Evolutionary conservation across 2,888 invertebrate genomes (phyloP), one percentile per base, ranked within the genome.

Genomic region (Dusona sp.): DNA sequence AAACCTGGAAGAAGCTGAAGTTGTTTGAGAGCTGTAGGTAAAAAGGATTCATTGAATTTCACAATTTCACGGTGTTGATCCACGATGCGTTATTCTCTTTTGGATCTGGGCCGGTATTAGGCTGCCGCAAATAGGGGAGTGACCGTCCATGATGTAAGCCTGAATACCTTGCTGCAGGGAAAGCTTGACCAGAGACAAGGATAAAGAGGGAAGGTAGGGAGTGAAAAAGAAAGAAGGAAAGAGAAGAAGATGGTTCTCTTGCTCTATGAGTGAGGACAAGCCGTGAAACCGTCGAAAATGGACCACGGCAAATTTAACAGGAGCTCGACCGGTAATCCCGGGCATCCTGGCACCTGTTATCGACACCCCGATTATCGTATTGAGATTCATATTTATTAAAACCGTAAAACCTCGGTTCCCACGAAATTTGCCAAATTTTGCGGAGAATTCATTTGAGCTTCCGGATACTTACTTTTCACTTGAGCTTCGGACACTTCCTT

Each of bases 331-430:
- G 79, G 87, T 91, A 92, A 92, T 92, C 90, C 91, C 83, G 88
- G 88, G 90, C 92, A 92, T 92, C 91, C 92, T 88, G 93, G 91
- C 91, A 93, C 92, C 92, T 93, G 91, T 91, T 90, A 88, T 88
- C 83, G 83, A 78, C 65, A 36, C 42, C 54, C 45, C 61, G 83
- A 86, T 86, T 86, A 83, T 83, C 57, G 73, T 29, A 64, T 54
- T 73, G 38, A 29, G 51, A 61, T 33, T 38, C 29, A 19, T 33
- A 54, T 48, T 51, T 33, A 25, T 36, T 48, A 9, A 22, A 68
- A 57, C 33, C 42, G 13, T 67, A 54, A 51, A 68, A 80, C 54
- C 78, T 79, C 83, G 80, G 68, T 83, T 86, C 86, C 61, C 86
- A 86, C 77, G 83, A 68, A 80, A 51, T 61, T 80, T 22, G 45